Conservation (phyloP, 2,888 invertebrate genomes). For the Drosophila prolongata region DNA sequence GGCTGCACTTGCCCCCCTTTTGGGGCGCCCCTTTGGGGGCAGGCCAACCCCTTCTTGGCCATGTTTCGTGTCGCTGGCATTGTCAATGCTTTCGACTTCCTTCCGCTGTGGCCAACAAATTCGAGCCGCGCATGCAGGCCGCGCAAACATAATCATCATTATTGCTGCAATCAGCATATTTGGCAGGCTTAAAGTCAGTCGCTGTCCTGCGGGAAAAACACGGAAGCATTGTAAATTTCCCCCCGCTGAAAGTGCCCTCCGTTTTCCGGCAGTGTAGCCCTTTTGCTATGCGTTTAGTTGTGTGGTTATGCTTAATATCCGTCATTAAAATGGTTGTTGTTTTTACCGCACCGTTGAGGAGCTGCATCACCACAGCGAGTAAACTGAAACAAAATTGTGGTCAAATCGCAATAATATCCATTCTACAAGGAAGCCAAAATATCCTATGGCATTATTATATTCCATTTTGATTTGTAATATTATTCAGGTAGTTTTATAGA, state of each 20-base stretch:
- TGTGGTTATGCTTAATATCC: slow-evolving; percentile 75
- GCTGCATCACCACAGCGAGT: too few species aligned
- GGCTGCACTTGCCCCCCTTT: slow-evolving; percentile 33
- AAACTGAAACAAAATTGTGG: background rate
- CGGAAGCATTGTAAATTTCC: slow-evolving; percentile 67
- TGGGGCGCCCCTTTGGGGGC: background rate
- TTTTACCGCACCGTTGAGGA: slow-evolving; percentile 14
- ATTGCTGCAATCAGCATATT: slow-evolving; percentile 77
- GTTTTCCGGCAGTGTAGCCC: slow-evolving; percentile 6
- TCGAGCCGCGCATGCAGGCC: slow-evolving; percentile 74
- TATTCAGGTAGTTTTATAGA: too few species aligned
- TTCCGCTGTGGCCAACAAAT: slow-evolving; percentile 77
- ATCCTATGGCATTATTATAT: too few species aligned
- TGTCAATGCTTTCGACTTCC: slow-evolving; percentile 76
- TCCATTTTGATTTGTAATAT: too few species aligned
- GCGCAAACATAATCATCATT: slow-evolving; percentile 78
- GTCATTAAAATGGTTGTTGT: slow-evolving; percentile 75
- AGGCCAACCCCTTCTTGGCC: slow-evolving; percentile 8
- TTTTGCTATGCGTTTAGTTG: slow-evolving; percentile 40
- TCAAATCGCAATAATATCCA: too few species aligned
- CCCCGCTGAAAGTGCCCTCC: slow-evolving; percentile 7
- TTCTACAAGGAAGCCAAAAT: too few species aligned
- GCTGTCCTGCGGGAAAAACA: slow-evolving; percentile 49
- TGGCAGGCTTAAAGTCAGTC: slow-evolving; percentile 62
- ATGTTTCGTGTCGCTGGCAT: slow-evolving; percentile 75